phyloP scores from a whole-genome alignment of 2,888 invertebrate species.

The Macaria notata region DNA sequence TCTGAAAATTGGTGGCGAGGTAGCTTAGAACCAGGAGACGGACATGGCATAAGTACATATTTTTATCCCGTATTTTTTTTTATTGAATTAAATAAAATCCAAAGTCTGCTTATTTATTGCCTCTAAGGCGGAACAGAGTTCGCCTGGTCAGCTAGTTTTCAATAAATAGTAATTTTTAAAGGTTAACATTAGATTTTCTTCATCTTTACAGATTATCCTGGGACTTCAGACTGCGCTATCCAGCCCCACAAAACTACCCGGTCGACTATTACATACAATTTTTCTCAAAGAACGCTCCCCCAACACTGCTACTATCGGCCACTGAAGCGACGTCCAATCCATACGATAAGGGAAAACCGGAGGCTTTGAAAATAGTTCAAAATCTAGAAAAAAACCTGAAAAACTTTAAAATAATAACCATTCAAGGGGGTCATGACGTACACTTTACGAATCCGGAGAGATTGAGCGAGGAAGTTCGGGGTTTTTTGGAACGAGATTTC shows the following conservation, averaged over 20 bases:
- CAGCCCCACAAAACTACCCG: constrained; percentile 51
- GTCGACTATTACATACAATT: constrained; percentile 51
- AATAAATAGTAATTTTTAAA: too few relatives aligned
- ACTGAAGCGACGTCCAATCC: constrained; percentile 24
- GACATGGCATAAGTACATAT: too few relatives aligned
- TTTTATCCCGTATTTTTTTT: too few relatives aligned
- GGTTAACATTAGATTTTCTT: too few relatives aligned
- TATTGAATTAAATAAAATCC: too few relatives aligned
- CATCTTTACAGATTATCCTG: constrained; percentile 56
- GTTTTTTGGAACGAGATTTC: constrained; percentile 53
- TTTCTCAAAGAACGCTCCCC: constrained; percentile 50
- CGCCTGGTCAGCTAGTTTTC: too few relatives aligned
- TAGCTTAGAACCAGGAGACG: too few relatives aligned
- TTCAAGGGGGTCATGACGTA: constrained; percentile 83
- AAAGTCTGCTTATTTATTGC: too few relatives aligned
- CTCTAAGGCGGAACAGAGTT: too few relatives aligned
- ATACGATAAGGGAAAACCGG: constrained; percentile 34
- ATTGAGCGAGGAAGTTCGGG: constrained; percentile 56
- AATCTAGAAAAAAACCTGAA: constrained; percentile 31
- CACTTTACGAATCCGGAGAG: constrained; percentile 82
- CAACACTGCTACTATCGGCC: constrained; percentile 53
- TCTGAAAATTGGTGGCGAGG: too few relatives aligned
- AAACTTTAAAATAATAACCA: constrained; percentile 40
- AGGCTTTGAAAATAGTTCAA: constrained; percentile 37
- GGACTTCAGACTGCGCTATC: constrained; percentile 51